Base-by-base conservation (phyloP, 1,140 invertebrate species). In the Leptoteleia sp. region DNA sequence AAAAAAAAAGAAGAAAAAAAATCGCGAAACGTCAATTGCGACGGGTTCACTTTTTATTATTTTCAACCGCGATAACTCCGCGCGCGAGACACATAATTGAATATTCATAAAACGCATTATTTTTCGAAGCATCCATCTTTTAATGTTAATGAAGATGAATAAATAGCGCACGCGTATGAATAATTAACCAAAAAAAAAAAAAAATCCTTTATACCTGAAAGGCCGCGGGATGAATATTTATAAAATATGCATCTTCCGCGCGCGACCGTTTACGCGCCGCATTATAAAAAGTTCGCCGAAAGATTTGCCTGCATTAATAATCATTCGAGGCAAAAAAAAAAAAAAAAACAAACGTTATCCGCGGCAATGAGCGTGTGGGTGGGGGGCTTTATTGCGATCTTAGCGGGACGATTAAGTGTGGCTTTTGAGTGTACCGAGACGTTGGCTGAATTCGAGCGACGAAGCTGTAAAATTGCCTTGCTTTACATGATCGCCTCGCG, bases 191-290 rank as follows among this genome's bases (percentile, higher is more conserved):
- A 25, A 3, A 3, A 25, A 25, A 3, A 25, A 6, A n/a, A 47
- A 48, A 48, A 50, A 35, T 22, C 6, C 13, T 52, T 65, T 54
- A 33, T 43, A 65, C 25, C 15, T 11, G 5, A 6, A 11, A 38
- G 29, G 17, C 33, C 57, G 59, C 22, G 19, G 50, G 40, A 48
- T 59, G 65, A 48, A 67, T 67, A 55, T 55, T 67, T 55, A 55
- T 42, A 43, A 35, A 50, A 42, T n/a, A n/a, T n/a, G n/a, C n/a
- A n/a, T n/a, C n/a, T 19, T 3, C 22, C 22, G 22, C 6, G 6
- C 22, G 8, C 3, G 6, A 22, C 3, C 27, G 27, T 29, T 4
- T 29, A 4, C 27, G 7, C 27, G 6, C 27, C n/a, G 11, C 6
- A 16, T 1, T 7, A 40, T 38, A 38, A 40, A 19, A 52, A 5